phyloP scores from a whole-genome alignment of 2,113 vertebrate species.

The Spilogale gracilis region DNA sequence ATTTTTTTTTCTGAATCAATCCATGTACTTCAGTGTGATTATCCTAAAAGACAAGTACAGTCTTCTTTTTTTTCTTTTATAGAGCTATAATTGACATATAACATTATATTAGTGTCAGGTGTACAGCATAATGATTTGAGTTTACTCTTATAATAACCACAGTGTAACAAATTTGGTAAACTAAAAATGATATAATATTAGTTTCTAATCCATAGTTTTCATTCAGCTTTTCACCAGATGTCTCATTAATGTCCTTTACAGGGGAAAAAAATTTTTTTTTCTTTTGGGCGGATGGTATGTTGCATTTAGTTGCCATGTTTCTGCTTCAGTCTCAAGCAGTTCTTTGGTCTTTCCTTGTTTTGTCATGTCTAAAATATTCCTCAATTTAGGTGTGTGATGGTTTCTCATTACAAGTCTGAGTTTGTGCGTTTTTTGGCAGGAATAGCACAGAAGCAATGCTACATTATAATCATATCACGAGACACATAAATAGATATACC shows the following conservation, averaged over 20 bases:
- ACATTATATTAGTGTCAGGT: neutral
- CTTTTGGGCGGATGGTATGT: neutral
- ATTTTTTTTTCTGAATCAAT: constrained; percentile 17
- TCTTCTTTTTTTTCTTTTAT: neutral
- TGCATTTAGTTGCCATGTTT: neutral
- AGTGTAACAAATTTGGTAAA: constrained; percentile 23
- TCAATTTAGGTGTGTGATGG: neutral
- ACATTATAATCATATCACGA: neutral
- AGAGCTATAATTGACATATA: neutral
- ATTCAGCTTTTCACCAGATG: constrained; percentile 45
- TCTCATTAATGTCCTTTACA: constrained; percentile 38
- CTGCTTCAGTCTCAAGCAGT: neutral
- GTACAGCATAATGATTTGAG: neutral
- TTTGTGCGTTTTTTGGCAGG: neutral
- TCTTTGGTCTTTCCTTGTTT: constrained; percentile 26
- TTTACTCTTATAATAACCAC: neutral
- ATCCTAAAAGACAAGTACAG: constrained; percentile 15
- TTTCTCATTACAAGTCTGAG: neutral
- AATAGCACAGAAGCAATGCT: neutral
- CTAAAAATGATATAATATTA: neutral
- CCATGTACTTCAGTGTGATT: neutral
- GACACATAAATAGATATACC: neutral
- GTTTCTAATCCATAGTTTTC: constrained; percentile 2
- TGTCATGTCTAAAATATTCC: neutral
- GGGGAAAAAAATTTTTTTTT: neutral